Percentiles rank a stretch among this genome's conserved stretches.
Evolutionary conservation across 2,797 vertebrate genomes (phyloP).

Genomic region (Kryptolebias ocellatus): DNA sequence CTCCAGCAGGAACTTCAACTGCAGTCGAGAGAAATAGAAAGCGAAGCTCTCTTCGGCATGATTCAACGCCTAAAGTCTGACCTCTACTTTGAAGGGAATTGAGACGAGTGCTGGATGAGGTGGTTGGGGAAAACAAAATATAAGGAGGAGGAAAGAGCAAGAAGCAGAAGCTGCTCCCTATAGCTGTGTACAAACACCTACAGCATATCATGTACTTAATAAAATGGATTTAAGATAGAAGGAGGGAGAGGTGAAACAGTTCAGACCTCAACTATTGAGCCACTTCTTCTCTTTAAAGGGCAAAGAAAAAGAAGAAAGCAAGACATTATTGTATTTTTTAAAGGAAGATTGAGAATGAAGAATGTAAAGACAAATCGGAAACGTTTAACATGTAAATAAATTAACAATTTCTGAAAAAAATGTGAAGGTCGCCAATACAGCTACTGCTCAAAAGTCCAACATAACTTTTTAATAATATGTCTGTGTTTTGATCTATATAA

Average conservation of each 20-base stretch:
- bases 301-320: slow-evolving; percentile 32
- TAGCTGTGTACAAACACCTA: slow-evolving; percentile 27
- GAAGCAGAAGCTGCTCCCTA: slow-evolving; percentile 14
- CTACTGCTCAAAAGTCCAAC: too few relatives aligned
- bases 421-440: too few relatives aligned
- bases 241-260: slow-evolving; percentile 8
- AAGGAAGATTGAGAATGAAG: slow-evolving; percentile 1
- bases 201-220: slow-evolving; percentile 35
- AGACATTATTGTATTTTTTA: slow-evolving; percentile 68
- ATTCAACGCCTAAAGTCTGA: slow-evolving; percentile 48
- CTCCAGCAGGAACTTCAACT: slow-evolving; percentile 53
- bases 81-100: slow-evolving; percentile 40
- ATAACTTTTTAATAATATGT: too few relatives aligned
- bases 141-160: background rate
- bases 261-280: slow-evolving; percentile 17
- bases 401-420: too few relatives aligned
- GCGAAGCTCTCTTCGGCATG: slow-evolving; percentile 36
- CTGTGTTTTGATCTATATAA: too few relatives aligned
- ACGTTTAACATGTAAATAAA: too few relatives aligned
- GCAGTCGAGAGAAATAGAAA: slow-evolving; percentile 36
- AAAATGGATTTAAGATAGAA: slow-evolving; percentile 17
- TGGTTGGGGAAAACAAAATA: slow-evolving; percentile 2
- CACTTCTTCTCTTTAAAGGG: slow-evolving; percentile 24
- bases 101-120: slow-evolving; percentile 45
- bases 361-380: background rate